Evolutionary conservation across 64 coral and sea anemone species (phyloP).

Genomic region (Astreopora myriophthalma): DNA sequence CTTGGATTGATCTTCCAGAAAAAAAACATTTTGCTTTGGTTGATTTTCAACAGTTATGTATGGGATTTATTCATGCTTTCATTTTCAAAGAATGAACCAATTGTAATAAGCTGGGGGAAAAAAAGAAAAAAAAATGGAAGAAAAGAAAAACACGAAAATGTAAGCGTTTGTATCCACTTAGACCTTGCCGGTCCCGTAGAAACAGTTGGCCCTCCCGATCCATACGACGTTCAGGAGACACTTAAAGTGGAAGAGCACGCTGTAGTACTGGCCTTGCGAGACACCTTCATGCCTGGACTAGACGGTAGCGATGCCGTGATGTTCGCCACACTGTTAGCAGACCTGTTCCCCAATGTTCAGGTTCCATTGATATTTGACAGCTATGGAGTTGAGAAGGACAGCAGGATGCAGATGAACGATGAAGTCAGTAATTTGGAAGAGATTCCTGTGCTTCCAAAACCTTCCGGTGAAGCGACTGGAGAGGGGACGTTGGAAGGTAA

Average conservation of each 20-base stretch:
- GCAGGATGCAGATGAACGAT: constrained; percentile 75
- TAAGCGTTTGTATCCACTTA: not conserved
- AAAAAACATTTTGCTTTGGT: too few relatives aligned
- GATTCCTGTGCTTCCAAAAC: constrained; percentile 56
- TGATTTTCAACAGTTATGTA: too few relatives aligned
- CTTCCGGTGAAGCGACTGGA: not conserved
- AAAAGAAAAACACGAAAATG: not conserved
- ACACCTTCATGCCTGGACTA: constrained; percentile 82
- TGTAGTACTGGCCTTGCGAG: constrained; percentile 80
- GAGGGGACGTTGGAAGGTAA: constrained; percentile 61
- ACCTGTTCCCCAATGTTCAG: constrained; percentile 80
- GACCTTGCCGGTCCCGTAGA: not conserved
- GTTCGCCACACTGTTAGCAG: constrained; percentile 79
- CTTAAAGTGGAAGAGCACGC: constrained; percentile 81
- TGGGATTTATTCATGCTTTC: too few relatives aligned
- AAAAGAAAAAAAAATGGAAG: not conserved
- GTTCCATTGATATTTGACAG: constrained; percentile 87
- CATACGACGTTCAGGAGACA: constrained; percentile 13
- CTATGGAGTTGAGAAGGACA: constrained; percentile 40
- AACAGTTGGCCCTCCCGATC: not conserved
- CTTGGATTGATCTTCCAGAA: too few relatives aligned
- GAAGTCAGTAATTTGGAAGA: constrained; percentile 79
- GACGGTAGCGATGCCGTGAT: constrained; percentile 86
- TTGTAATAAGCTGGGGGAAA: too few relatives aligned
- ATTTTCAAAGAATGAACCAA: too few relatives aligned